phyloP scores from a whole-genome alignment of 2,888 invertebrate species.

The Altica lythri region DNA sequence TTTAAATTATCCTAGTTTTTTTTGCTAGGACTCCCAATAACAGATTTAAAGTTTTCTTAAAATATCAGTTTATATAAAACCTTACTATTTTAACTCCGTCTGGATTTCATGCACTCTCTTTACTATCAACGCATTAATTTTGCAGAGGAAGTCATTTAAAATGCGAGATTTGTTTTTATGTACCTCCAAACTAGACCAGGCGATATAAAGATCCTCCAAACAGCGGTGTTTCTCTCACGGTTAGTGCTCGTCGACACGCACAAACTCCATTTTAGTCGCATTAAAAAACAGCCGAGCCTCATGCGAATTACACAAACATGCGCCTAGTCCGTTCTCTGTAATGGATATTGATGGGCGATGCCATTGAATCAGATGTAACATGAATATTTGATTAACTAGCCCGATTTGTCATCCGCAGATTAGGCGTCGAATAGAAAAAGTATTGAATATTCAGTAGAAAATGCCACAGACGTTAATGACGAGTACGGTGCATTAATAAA shows the following conservation, averaged over 20 bases:
- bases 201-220: constrained; percentile 16
- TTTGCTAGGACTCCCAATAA: too few relatives aligned
- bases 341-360: constrained; percentile 47
- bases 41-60: too few relatives aligned
- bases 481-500: too few relatives aligned
- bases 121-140: constrained; percentile 2
- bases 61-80: too few relatives aligned
- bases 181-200: background rate
- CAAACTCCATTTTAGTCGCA: constrained; percentile 48
- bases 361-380: constrained; percentile 39
- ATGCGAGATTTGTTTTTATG: constrained; percentile 4
- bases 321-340: constrained; percentile 41
- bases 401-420: constrained; percentile 41
- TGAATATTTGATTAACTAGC: constrained; percentile 48
- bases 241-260: constrained; percentile 48
- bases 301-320: constrained; percentile 47
- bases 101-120: too few relatives aligned
- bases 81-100: background rate
- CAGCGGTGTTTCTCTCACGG: constrained; percentile 44
- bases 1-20: too few relatives aligned
- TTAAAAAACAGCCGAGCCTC: constrained; percentile 45
- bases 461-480: too few relatives aligned
- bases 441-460: constrained; percentile 10
- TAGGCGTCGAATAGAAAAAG: constrained; percentile 31
- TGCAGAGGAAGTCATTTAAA: constrained; percentile 3